A percentile compares a stretch with the other conserved stretches of the same genome.
Evolutionary conservation across 2,113 vertebrate species (phyloP).

Genomic region (Chaetodon auriga): DNA sequence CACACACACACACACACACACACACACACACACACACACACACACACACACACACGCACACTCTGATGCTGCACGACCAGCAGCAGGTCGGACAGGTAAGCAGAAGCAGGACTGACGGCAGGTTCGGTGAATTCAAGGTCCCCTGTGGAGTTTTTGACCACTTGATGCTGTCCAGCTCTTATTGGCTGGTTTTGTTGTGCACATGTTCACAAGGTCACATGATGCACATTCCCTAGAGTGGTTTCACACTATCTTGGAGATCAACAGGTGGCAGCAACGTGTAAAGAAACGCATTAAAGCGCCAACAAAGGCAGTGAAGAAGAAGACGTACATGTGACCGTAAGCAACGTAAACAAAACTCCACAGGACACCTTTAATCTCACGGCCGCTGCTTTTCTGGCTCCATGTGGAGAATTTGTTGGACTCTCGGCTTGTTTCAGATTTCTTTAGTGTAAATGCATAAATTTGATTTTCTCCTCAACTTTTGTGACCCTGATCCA

Average conservation of each 20-base stretch:
- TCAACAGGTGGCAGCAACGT: not conserved
- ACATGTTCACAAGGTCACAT: too few species aligned
- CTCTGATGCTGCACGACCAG: not conserved
- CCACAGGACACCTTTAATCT: too few species aligned
- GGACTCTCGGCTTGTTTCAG: not conserved
- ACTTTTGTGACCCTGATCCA: not conserved
- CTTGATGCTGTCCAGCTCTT: too few species aligned
- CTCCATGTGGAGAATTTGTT: not conserved
- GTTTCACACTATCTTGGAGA: too few species aligned
- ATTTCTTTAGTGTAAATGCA: not conserved
- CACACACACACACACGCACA: too few species aligned
- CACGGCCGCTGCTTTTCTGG: not conserved
- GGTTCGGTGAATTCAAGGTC: not conserved
- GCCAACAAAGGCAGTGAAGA: not conserved
- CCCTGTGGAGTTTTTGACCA: not conserved
- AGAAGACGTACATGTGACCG: not conserved
- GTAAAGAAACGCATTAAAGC: not conserved
- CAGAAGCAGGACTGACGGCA: too few species aligned
- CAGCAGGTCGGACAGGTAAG: too few species aligned
- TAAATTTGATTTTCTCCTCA: not conserved
- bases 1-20: too few species aligned
- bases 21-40: too few species aligned
- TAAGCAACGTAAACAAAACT: too few species aligned
- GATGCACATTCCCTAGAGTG: too few species aligned
- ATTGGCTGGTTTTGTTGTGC: too few species aligned